These are phyloP conservation scores for Monoplex corrugatus DNA, from an alignment of 2,888 invertebrate species.

Conservation along the genomic window DNA sequence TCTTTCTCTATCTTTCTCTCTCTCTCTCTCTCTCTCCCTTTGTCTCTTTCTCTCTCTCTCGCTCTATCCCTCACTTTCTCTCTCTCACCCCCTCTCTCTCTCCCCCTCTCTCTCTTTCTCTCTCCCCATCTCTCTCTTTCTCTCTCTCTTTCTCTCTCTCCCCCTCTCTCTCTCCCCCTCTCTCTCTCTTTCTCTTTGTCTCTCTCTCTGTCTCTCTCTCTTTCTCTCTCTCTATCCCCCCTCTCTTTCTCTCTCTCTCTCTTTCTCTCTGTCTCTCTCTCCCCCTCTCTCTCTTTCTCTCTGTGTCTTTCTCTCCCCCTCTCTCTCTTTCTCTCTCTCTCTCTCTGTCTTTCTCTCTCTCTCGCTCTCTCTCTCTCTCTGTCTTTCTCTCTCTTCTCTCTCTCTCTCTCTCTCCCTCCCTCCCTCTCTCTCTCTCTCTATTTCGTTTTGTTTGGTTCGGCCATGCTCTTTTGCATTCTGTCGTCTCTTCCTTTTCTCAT, in stretches of 20 bases:
- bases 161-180: not conserved
- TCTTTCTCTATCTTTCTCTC: slow-evolving; percentile 15
- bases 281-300: not conserved
- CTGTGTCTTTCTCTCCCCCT: not conserved
- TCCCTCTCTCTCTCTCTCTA: too few relatives aligned
- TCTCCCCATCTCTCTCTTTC: not conserved
- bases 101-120: too few relatives aligned
- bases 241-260: slow-evolving; percentile 10
- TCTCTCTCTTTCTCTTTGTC: not conserved
- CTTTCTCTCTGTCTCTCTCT: not conserved
- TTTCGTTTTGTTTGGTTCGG: too few relatives aligned
- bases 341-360: slow-evolving; percentile 25
- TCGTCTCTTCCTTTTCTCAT: too few relatives aligned
- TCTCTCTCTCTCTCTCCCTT: not conserved
- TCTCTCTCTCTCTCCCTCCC: not conserved
- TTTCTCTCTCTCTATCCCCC: not conserved
- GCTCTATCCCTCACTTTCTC: not conserved
- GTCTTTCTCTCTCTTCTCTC: slow-evolving; percentile 30
- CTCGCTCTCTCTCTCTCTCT: slow-evolving; percentile 35
- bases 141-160: not conserved
- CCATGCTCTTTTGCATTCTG: too few relatives aligned
- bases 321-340: slow-evolving; percentile 3
- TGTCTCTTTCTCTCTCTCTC: not conserved
- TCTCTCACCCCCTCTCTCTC: not conserved
- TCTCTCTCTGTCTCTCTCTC: not conserved